Base-by-base conservation (phyloP, 2,797 vertebrate genomes). In the Lutjanus campechanus region DNA sequence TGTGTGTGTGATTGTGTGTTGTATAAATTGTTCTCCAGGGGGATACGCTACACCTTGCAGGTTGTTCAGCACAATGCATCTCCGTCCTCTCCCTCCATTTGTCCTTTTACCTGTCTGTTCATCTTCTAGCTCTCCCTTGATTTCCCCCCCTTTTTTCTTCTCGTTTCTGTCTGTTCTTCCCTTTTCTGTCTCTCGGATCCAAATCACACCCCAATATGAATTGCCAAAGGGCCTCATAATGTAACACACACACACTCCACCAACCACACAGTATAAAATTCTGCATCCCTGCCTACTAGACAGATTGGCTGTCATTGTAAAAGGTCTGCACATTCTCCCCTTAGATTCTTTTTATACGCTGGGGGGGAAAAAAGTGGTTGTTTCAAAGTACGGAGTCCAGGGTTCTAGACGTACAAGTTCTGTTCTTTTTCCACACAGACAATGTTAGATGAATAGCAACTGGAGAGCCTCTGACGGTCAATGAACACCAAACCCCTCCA, bases 11-110 rank as follows among this genome's bases (percentile, higher is more conserved):
- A 55, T 59, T 61, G 62, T 73, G 54, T 83, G 58, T 77, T 54
- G 69, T 62, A 25, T 81, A 85, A 90, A 82, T 85, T 69, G 54
- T 22, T 86, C 84, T 79, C 77, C 20, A 9, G 82, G 86, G 86
- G 92, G 82, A 78, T 72, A 58, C 72, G 54, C 73, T 59, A 78
- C 72, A 88, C 72, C 77, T 82, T 71, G 73, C 79, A 81, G 78
- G 73, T 69, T 88, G 60, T 83, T 74, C 70, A 41, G 64, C 69
- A 22, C 61, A 56, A 22, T 51, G 43, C 66, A 66, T 47, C 70
- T 51, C 51, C 62, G 73, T 55, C 59, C 44, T 55, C 59, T 25
- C 11, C 47, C 46, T 70, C 56, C 56, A 56, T 78, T 68, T 73
- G 65, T 87, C 25, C 40, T 69, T n/a, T 73, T 60, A 44, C 73